Percentiles rank a stretch among this genome's conserved stretches.
Conservation (phyloP, 2,113 vertebrate species). For the Columba livia region DNA sequence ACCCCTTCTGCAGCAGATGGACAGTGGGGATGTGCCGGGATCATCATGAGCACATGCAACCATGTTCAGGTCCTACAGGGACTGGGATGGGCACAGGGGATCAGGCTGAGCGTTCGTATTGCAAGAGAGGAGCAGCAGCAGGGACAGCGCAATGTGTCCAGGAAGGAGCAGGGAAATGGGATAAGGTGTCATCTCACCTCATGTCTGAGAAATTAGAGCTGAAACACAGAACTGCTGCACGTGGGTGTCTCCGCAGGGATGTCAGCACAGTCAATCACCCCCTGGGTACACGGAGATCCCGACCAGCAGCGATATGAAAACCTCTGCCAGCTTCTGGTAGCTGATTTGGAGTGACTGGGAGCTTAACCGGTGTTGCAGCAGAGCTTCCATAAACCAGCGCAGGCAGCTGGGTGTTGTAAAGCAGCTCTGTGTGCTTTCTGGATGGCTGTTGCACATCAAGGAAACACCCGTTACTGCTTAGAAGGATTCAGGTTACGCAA, state of each 20-base stretch:
- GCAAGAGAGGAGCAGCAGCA: neutral
- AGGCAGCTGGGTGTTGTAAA: neutral
- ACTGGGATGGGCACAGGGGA: neutral
- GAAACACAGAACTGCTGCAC: neutral
- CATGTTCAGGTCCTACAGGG: fast-evolving
- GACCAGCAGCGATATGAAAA: fast-evolving
- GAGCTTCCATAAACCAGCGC: neutral
- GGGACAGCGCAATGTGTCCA: neutral
- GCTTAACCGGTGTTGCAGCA: neutral
- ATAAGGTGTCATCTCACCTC: neutral
- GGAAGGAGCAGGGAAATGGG: neutral
- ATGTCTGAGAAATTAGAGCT: neutral
- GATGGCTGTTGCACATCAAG: neutral
- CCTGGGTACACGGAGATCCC: neutral
- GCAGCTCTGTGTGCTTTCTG: neutral
- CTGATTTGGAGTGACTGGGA: neutral
- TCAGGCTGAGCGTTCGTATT: neutral
- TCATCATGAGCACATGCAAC: fast-evolving
- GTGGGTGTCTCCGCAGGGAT: fast-evolving
- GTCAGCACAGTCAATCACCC: neutral
- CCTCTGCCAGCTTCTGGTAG: neutral
- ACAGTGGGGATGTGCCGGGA: neutral
- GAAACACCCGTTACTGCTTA: neutral
- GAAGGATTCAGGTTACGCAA: neutral
- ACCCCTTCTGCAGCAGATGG: neutral